Percentiles rank a stretch among this genome's conserved stretches.
phyloP scores from a whole-genome alignment of 2,113 vertebrate genomes.

The Suncus etruscus region DNA sequence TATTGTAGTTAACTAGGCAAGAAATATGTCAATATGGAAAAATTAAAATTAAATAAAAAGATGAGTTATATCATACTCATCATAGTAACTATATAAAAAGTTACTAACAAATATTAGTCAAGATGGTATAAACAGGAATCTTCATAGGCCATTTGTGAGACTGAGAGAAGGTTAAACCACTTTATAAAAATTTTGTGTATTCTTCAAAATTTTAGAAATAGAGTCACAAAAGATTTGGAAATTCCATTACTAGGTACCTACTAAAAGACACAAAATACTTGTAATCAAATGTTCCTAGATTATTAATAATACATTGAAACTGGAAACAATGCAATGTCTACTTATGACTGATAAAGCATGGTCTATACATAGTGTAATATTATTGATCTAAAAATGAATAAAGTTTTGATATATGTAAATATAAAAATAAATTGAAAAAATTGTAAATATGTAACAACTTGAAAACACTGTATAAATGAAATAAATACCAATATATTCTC shows the following conservation, averaged over 20 bases:
- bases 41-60: conserved; percentile 47
- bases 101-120: not conserved
- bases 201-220: conserved; percentile 47
- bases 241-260: not conserved
- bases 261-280: not conserved
- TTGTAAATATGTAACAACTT: too few relatives aligned
- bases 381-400: conserved; percentile 13
- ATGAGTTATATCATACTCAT: not conserved
- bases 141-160: not conserved
- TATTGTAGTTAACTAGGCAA: not conserved
- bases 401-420: not conserved
- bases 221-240: not conserved
- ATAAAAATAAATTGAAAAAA: too few relatives aligned
- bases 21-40: not conserved
- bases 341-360: not conserved
- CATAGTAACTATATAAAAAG: too few relatives aligned
- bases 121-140: not conserved
- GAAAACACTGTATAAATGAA: too few relatives aligned
- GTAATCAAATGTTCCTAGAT: not conserved
- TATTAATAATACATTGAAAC: too few relatives aligned
- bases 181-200: conserved; percentile 31
- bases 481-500: too few relatives aligned
- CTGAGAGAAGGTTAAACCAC: not conserved
- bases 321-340: too few relatives aligned
- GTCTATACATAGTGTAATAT: not conserved